Percentiles rank a stretch among this genome's conserved stretches.
Conservation (phyloP, 1,140 invertebrate genomes). For the Ceratina japonica region DNA sequence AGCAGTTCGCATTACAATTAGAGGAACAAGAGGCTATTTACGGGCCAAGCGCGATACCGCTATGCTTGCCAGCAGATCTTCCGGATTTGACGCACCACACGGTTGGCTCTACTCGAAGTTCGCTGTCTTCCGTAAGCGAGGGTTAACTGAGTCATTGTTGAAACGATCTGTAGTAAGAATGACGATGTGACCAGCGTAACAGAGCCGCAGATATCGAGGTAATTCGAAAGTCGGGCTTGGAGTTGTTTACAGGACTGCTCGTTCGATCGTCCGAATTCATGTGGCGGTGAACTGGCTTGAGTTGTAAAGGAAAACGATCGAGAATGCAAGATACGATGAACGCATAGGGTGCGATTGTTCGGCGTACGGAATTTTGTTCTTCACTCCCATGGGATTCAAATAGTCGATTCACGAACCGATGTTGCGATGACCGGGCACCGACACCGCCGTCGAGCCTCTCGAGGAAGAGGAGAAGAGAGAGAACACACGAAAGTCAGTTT, state of each 20-base stretch:
- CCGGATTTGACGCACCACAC: conserved; percentile 80
- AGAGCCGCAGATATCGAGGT: neutral
- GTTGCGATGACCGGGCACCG: neutral
- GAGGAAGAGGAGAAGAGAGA: neutral
- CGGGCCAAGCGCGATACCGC: conserved; percentile 80
- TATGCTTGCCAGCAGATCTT: conserved; percentile 83
- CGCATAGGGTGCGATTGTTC: neutral
- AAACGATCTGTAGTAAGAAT: no score
- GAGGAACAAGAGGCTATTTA: conserved; percentile 92
- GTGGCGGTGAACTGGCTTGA: neutral
- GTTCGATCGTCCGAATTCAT: neutral
- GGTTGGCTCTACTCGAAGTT: conserved; percentile 84
- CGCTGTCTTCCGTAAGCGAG: conserved; percentile 84
- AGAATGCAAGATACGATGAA: neutral
- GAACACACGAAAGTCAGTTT: neutral
- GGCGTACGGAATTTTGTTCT: neutral
- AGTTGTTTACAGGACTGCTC: neutral
- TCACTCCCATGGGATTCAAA: neutral
- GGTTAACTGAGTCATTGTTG: conserved; percentile 71
- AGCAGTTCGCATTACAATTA: conserved; percentile 89
- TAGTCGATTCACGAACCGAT: neutral
- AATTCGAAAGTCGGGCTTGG: neutral
- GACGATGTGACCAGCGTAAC: neutral
- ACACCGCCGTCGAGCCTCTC: neutral
- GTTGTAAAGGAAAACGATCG: neutral